These are phyloP conservation scores for Malthinus seriepunctatus DNA, from an alignment of 2,888 invertebrate species.

Conservation along the genomic window DNA sequence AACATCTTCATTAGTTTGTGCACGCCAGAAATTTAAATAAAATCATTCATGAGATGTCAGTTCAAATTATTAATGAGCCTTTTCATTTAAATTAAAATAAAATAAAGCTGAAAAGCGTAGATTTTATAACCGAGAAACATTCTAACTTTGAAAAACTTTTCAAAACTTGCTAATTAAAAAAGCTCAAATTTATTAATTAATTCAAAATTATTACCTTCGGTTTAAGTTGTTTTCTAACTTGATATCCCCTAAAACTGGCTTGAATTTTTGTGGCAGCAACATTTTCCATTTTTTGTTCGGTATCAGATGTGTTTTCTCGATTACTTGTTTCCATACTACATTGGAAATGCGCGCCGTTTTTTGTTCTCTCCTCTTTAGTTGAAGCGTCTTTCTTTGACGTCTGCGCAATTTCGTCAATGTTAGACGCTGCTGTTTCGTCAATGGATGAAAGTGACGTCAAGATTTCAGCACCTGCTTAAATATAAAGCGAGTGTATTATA, in stretches of 20 bases:
- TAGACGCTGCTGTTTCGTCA: constrained; percentile 21
- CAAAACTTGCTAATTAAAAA: not conserved
- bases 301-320: constrained; percentile 39
- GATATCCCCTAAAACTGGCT: constrained; percentile 70
- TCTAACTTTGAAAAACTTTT: not conserved
- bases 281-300: constrained; percentile 45
- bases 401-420: constrained; percentile 40
- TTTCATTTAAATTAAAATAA: not conserved
- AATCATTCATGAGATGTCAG: not conserved
- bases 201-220: constrained; percentile 44
- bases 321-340: constrained; percentile 39
- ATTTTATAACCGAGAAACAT: not conserved
- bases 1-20: constrained; percentile 12
- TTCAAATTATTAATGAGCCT: not conserved
- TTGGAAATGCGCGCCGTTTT: constrained; percentile 23
- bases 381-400: constrained; percentile 45
- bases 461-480: constrained; percentile 50
- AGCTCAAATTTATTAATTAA: not conserved
- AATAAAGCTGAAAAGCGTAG: not conserved
- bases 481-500: constrained; percentile 25
- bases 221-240: constrained; percentile 57
- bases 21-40: constrained; percentile 13
- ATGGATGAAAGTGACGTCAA: constrained; percentile 44
- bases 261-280: constrained; percentile 70
- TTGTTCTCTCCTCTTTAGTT: constrained; percentile 42